These are phyloP conservation scores for Gnathonemus echidnorhynchus DNA, from an alignment of 2,113 vertebrate species.

Conservation along the genomic window DNA sequence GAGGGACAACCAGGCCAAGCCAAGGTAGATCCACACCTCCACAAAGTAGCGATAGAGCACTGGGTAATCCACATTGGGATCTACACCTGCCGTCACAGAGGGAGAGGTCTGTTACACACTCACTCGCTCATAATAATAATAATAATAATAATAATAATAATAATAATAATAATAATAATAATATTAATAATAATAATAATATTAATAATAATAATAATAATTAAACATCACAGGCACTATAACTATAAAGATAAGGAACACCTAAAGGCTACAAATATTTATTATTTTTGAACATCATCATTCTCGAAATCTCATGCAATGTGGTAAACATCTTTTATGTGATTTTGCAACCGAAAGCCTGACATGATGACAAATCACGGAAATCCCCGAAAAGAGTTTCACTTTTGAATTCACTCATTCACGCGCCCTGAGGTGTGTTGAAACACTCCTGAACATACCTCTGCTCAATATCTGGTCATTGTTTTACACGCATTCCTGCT, in stretches of 20 bases:
- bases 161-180: not conserved
- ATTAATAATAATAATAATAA: not conserved
- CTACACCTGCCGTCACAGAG: slow-evolving; percentile 67
- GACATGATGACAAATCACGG: not conserved
- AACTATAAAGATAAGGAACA: not conserved
- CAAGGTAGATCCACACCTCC: slow-evolving; percentile 95
- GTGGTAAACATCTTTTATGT: not conserved
- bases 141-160: not conserved
- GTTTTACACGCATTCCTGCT: not conserved
- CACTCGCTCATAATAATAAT: not conserved
- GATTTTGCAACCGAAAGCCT: not conserved
- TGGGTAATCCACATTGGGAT: slow-evolving; percentile 83
- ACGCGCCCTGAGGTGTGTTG: not conserved
- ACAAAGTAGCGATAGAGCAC: slow-evolving; percentile 94
- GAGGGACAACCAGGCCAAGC: slow-evolving; percentile 91
- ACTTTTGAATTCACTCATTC: not conserved
- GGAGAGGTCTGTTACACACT: not conserved
- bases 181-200: not conserved
- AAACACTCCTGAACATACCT: not conserved
- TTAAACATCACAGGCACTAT: not conserved
- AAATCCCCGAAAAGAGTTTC: not conserved
- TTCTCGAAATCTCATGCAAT: not conserved
- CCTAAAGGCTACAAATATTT: not conserved
- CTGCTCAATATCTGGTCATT: not conserved
- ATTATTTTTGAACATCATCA: not conserved